These are phyloP conservation scores for Gobiocypris rarus DNA, from an alignment of 2,113 vertebrate species.

Conservation along the genomic window DNA sequence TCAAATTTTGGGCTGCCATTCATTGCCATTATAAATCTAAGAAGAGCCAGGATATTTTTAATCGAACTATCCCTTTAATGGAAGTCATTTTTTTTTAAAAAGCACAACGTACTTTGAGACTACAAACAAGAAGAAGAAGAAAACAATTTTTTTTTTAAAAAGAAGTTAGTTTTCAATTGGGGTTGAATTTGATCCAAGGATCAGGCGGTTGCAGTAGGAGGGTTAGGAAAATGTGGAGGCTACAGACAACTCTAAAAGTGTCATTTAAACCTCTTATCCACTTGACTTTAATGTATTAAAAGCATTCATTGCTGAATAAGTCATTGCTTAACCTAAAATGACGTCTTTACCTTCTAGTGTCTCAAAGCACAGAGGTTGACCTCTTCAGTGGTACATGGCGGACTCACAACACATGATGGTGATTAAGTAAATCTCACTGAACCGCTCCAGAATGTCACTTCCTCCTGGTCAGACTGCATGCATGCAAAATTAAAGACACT, in stretches of 20 bases:
- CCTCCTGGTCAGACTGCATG: neutral
- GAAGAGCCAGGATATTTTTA: too few relatives aligned
- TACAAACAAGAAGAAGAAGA: neutral
- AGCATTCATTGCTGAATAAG: slow-evolving; percentile 3
- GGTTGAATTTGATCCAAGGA: neutral
- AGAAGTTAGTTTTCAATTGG: neutral
- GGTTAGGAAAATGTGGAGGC: neutral
- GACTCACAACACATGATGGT: slow-evolving; percentile 23
- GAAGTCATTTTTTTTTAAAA: neutral
- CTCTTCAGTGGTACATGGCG: slow-evolving; percentile 3
- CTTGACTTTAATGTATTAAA: slow-evolving; percentile 13
- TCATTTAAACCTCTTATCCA: slow-evolving; percentile 10
- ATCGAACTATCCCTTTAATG: too few relatives aligned
- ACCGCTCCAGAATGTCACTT: neutral
- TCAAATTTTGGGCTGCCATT: too few relatives aligned
- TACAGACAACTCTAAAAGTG: neutral
- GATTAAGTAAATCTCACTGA: slow-evolving; percentile 28
- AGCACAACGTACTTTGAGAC: neutral
- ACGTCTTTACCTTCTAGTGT: slow-evolving; percentile 15
- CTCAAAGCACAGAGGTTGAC: neutral
- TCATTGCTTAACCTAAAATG: neutral
- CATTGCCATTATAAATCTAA: too few relatives aligned
- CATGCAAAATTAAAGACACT: neutral
- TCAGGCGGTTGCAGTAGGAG: neutral
- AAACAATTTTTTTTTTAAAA: neutral